phyloP scores from a whole-genome alignment of 2,113 vertebrate species.

The Poicephalus gulielmi region DNA sequence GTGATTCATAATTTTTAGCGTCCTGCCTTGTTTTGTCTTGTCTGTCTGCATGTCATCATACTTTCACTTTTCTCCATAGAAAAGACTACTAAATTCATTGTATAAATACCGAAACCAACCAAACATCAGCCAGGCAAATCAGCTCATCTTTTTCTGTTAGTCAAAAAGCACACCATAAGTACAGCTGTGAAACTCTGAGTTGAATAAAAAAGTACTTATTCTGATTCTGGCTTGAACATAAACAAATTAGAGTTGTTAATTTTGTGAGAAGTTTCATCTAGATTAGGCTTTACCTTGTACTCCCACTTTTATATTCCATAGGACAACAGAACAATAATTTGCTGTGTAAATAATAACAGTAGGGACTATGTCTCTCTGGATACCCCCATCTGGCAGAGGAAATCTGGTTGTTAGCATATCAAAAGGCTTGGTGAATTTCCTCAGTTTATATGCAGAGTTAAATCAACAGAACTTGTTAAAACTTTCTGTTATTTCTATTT shows the following conservation, averaged over 20 bases:
- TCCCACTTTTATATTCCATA: constrained; percentile 52
- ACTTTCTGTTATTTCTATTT: not conserved
- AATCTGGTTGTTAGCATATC: constrained; percentile 63
- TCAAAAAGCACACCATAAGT: not conserved
- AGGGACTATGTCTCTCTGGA: constrained; percentile 58
- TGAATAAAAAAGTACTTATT: not conserved
- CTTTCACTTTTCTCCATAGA: not conserved
- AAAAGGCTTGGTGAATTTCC: constrained; percentile 30
- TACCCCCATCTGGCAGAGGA: constrained; percentile 60
- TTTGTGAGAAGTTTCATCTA: constrained; percentile 55
- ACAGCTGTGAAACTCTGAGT: not conserved
- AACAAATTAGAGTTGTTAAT: constrained; percentile 52
- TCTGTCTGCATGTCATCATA: not conserved
- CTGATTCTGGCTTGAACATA: not conserved
- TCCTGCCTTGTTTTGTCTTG: not conserved
- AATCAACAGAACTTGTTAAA: constrained; percentile 53
- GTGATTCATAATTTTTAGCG: not conserved
- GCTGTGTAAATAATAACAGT: constrained; percentile 71
- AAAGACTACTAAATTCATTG: not conserved
- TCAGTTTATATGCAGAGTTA: not conserved
- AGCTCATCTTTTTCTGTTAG: not conserved
- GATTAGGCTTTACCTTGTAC: constrained; percentile 58
- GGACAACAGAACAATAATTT: constrained; percentile 71
- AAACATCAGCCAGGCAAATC: not conserved
- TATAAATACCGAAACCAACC: not conserved